Evolutionary conservation across 2,888 invertebrate species (phyloP).

Genomic region (Nezara viridula): DNA sequence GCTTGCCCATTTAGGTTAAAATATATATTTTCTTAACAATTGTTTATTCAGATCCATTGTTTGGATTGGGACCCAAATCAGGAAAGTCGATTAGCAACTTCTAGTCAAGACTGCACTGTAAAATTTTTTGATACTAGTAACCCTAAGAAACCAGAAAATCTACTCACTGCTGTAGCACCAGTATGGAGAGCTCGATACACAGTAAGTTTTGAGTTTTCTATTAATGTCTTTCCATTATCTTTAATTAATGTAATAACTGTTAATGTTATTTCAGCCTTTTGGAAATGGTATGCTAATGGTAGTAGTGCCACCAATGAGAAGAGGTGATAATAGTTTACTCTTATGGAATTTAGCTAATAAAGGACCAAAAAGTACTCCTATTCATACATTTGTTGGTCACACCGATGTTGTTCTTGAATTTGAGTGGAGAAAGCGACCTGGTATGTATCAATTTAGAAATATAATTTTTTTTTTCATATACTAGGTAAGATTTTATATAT

Average conservation of each 20-base stretch:
- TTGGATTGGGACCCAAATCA: slow-evolving; percentile 93
- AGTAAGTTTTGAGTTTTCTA: slow-evolving; percentile 69
- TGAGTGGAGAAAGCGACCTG: slow-evolving; percentile 86
- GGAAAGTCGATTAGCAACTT: slow-evolving; percentile 89
- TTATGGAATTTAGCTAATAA: slow-evolving; percentile 83
- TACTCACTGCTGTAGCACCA: slow-evolving; percentile 86
- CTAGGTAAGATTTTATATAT: too few species aligned
- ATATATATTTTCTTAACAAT: neutral
- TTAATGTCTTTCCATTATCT: neutral
- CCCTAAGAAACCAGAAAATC: slow-evolving; percentile 86
- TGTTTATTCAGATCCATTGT: slow-evolving; percentile 89
- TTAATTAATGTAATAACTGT: slow-evolving; percentile 1
- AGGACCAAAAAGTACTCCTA: slow-evolving; percentile 74
- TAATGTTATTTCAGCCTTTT: slow-evolving; percentile 76
- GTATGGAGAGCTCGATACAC: slow-evolving; percentile 95
- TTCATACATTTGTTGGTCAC: slow-evolving; percentile 94
- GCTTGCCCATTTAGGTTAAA: neutral
- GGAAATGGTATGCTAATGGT: slow-evolving; percentile 93
- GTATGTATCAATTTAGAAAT: slow-evolving; percentile 59
- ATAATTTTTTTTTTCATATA: neutral
- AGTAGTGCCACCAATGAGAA: slow-evolving; percentile 89
- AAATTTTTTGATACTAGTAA: slow-evolving; percentile 94
- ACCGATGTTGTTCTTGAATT: slow-evolving; percentile 95
- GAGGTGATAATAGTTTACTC: slow-evolving; percentile 87
- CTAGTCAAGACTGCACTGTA: slow-evolving; percentile 95